Percentiles rank a stretch among this genome's conserved stretches.
Conservation (phyloP, 1,140 invertebrate species). For the Reticulitermes speratus region DNA sequence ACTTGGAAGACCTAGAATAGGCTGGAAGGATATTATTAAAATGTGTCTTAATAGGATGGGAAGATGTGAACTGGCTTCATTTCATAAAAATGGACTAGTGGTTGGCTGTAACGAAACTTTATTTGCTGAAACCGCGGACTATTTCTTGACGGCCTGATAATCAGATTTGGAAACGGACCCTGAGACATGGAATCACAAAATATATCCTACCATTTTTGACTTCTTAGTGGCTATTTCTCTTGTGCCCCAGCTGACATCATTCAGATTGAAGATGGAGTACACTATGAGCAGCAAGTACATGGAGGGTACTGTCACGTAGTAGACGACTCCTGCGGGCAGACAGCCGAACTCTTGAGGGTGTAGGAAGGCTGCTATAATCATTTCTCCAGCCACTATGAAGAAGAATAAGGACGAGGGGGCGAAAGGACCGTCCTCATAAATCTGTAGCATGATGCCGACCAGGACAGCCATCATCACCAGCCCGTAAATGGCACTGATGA, state of each 20-base stretch:
- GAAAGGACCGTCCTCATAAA: constrained; percentile 72
- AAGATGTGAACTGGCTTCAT: no score
- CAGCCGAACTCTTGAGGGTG: constrained; percentile 85
- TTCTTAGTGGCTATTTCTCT: constrained; percentile 60
- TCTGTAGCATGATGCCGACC: constrained; percentile 81
- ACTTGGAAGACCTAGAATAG: no score
- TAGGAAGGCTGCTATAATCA: constrained; percentile 69
- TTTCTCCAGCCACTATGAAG: constrained; percentile 58
- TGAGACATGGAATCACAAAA: no score
- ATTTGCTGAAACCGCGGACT: no score
- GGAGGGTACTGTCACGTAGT: constrained; percentile 89
- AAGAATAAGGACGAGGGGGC: constrained; percentile 81
- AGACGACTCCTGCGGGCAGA: constrained; percentile 74
- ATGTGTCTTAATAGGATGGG: background rate
- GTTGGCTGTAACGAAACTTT: no score
- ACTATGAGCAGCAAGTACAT: constrained; percentile 93
- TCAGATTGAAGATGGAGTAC: constrained; percentile 87
- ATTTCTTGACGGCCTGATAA: no score
- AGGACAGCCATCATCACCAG: constrained; percentile 92
- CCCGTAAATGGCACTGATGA: constrained; percentile 77
- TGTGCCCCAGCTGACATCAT: constrained; percentile 90
- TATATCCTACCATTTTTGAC: constrained; percentile 46
- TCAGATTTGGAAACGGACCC: no score
- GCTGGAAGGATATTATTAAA: background rate
- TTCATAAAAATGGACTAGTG: no score